Evolutionary conservation across 2,797 vertebrate species (phyloP).

Genomic region (Notolepis coatsorum): DNA sequence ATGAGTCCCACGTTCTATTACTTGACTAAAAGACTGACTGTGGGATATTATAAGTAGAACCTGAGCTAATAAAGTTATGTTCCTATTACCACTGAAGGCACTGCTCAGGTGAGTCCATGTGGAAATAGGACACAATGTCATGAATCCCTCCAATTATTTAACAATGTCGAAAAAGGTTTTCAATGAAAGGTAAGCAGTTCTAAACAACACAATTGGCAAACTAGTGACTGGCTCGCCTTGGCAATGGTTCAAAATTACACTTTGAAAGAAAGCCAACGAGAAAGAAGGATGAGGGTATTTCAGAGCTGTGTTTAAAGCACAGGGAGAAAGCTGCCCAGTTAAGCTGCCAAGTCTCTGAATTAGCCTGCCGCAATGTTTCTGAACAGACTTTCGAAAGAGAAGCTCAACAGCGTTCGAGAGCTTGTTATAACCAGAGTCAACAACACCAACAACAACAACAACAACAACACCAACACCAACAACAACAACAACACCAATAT

Average conservation of each 20-base stretch:
- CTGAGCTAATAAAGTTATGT: constrained; percentile 44
- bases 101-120: constrained; percentile 13
- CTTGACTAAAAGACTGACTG: constrained; percentile 3
- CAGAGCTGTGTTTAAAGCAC: constrained; percentile 48
- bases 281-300: constrained; percentile 40
- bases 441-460: no score
- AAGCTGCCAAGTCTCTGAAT: constrained; percentile 52
- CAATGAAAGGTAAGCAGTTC: constrained; percentile 28
- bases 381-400: constrained; percentile 35
- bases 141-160: constrained; percentile 1
- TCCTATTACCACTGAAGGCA: constrained; percentile 29
- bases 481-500: constrained; percentile 36
- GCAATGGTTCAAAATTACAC: constrained; percentile 57
- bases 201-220: constrained; percentile 37
- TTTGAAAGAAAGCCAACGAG: constrained; percentile 5
- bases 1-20: no score
- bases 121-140: neutral
- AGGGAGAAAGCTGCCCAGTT: constrained; percentile 41
- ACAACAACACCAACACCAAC: no score
- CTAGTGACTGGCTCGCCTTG: constrained; percentile 63
- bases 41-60: constrained; percentile 35
- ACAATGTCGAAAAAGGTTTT: constrained; percentile 2
- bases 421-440: constrained; percentile 40
- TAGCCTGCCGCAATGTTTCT: constrained; percentile 47
- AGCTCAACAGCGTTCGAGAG: constrained; percentile 34